phyloP scores from a whole-genome alignment of 2,888 invertebrate genomes.

The Drosophila testacea region DNA sequence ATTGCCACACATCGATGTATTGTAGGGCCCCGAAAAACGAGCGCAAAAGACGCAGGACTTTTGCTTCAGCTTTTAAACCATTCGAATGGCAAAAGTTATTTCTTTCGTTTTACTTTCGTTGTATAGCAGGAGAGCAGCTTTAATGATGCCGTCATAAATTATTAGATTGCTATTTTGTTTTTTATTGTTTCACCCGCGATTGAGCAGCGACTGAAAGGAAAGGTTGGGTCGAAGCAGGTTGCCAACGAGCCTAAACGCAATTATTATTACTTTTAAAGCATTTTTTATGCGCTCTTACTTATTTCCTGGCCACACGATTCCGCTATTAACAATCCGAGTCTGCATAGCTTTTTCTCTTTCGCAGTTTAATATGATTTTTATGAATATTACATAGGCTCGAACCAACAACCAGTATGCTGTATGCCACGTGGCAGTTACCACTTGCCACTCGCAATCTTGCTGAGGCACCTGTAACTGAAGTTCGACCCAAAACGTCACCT shows the following conservation, averaged over 20 bases:
- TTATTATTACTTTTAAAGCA: constrained; percentile 80
- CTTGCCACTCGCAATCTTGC: constrained; percentile 5
- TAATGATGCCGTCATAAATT: constrained; percentile 82
- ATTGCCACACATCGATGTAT: constrained; percentile 68
- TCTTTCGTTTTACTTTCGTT: constrained; percentile 5
- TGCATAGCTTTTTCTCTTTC: constrained; percentile 10
- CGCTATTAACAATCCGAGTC: constrained; percentile 65
- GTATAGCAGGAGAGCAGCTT: constrained; percentile 38
- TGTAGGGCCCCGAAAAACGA: background rate
- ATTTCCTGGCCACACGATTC: constrained; percentile 74
- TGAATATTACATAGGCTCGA: constrained; percentile 53
- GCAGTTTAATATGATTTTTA: constrained; percentile 73
- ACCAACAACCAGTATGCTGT: constrained; percentile 19
- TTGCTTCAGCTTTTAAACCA: constrained; percentile 68
- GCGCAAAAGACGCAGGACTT: constrained; percentile 21
- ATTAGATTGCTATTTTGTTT: constrained; percentile 83
- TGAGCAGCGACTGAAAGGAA: constrained; percentile 61
- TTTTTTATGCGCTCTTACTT: constrained; percentile 77
- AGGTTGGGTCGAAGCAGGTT: constrained; percentile 12
- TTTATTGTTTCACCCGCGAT: constrained; percentile 83
- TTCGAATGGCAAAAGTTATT: constrained; percentile 65
- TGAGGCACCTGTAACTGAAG: constrained; percentile 40
- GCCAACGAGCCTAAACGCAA: constrained; percentile 73
- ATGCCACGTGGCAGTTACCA: constrained; percentile 30
- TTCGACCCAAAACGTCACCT: constrained; percentile 55